A percentile compares a stretch with the other conserved stretches of the same genome.
These are phyloP conservation scores for Macquaria australasica DNA, from an alignment of 2,113 vertebrate species.

Conservation along the genomic window DNA sequence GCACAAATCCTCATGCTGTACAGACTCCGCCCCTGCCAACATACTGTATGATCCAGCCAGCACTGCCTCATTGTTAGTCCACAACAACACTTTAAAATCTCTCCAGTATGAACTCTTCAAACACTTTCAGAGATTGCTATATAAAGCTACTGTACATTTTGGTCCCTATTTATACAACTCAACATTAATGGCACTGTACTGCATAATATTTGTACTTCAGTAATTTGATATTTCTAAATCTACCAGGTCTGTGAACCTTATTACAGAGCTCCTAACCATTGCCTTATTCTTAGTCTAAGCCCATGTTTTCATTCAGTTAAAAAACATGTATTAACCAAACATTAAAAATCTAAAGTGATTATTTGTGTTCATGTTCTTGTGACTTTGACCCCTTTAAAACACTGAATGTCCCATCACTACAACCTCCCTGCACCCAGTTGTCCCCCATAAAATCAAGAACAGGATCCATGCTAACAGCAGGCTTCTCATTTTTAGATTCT, in stretches of 20 bases:
- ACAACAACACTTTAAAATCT: conserved; percentile 24
- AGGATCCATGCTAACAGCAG: not conserved
- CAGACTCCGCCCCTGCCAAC: not conserved
- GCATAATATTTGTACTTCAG: not conserved
- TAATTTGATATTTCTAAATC: not conserved
- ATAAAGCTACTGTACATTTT: not conserved
- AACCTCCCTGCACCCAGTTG: not conserved
- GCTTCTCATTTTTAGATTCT: not conserved
- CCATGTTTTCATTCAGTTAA: not conserved
- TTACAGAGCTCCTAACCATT: not conserved
- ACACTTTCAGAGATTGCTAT: not conserved
- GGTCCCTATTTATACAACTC: not conserved
- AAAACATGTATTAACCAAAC: not conserved
- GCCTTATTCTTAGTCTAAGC: not conserved
- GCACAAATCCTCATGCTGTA: not conserved
- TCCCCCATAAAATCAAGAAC: not conserved
- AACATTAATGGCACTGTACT: not conserved
- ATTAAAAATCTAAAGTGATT: not conserved
- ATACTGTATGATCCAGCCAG: not conserved
- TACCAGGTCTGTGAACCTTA: not conserved
- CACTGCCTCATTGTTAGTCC: not conserved
- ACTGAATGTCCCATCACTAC: not conserved
- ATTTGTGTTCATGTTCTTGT: not conserved
- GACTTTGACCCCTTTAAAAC: not conserved
- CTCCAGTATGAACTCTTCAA: not conserved